phyloP scores from a whole-genome alignment of 2,113 vertebrate species.

The Hydrolagus affinis region DNA sequence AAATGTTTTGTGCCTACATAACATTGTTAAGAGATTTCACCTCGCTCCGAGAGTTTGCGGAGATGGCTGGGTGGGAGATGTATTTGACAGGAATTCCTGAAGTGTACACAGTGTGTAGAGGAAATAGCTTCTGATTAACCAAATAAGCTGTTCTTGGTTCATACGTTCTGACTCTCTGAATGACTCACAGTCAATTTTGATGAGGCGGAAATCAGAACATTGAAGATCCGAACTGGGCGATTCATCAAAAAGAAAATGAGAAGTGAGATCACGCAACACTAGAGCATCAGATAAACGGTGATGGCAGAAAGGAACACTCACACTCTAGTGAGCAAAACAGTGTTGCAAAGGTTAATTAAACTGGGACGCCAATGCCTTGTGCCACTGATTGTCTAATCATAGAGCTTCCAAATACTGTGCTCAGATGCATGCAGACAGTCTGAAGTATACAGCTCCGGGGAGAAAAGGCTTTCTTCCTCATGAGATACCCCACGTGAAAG shows the following conservation, averaged over 20 bases:
- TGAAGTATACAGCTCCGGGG: background rate
- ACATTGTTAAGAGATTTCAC: too few relatives aligned
- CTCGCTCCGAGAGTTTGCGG: too few relatives aligned
- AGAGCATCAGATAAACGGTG: background rate
- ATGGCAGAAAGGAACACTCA: background rate
- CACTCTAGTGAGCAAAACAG: background rate
- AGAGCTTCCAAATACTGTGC: background rate
- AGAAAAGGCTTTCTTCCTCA: background rate
- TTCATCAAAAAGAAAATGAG: background rate
- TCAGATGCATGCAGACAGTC: background rate
- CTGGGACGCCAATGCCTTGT: background rate
- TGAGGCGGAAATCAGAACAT: too few relatives aligned
- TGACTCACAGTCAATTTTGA: background rate
- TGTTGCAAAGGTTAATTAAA: conserved; percentile 5
- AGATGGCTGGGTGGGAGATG: too few relatives aligned
- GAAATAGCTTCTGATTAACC: background rate
- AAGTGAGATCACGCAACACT: too few relatives aligned
- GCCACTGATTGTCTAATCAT: background rate
- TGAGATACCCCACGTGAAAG: too few relatives aligned
- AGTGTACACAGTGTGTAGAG: background rate
- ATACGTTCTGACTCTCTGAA: background rate
- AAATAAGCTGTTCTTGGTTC: background rate
- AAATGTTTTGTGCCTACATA: too few relatives aligned
- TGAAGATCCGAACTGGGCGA: background rate
- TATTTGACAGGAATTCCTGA: too few relatives aligned